Conservation (phyloP, 2,797 vertebrate species). For the Pseudomugil tenellus region DNA sequence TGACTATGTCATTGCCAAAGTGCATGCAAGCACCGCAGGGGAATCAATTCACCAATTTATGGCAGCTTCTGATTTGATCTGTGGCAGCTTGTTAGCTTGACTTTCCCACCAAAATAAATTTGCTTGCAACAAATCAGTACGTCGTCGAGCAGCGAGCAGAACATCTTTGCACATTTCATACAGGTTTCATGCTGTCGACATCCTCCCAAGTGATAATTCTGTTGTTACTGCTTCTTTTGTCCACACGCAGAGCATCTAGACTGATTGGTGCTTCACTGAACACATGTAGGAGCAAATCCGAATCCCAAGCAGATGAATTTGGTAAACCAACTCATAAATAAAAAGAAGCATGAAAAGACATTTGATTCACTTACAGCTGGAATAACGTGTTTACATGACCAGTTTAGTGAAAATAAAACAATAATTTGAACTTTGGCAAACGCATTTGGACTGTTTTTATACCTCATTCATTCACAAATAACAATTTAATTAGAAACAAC, state of each 20-base stretch:
- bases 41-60: background rate
- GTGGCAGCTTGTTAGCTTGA: background rate
- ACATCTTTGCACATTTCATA: background rate
- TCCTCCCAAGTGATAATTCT: background rate
- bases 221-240: background rate
- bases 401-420: background rate
- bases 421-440: background rate
- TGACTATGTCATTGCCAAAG: background rate
- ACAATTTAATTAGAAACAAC: background rate
- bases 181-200: background rate
- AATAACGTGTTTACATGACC: background rate
- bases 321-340: background rate
- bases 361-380: background rate
- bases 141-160: background rate
- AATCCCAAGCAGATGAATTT: background rate
- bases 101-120: background rate
- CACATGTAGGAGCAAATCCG: background rate
- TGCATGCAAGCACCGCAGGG: background rate
- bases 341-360: background rate
- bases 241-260: background rate
- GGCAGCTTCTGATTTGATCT: background rate
- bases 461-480: background rate
- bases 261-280: background rate
- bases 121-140: background rate
- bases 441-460: background rate